Conservation (phyloP, 2,888 invertebrate species). For the Acrocera orbiculus region DNA sequence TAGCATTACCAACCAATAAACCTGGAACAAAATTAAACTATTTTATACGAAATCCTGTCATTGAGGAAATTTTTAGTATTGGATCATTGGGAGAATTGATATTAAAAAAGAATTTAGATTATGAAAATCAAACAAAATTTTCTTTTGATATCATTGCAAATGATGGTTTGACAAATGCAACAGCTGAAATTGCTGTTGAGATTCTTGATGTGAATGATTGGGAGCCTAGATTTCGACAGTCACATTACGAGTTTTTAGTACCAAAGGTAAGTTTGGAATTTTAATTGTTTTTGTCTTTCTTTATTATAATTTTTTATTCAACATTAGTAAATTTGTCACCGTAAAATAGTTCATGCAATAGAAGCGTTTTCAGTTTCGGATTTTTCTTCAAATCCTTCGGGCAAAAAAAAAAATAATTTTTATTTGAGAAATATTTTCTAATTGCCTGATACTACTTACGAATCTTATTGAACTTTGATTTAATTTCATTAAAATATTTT, state of each 20-base stretch:
- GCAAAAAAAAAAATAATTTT: slow-evolving; percentile 14
- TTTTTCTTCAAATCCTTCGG: slow-evolving; percentile 25
- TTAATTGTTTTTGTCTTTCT: no score
- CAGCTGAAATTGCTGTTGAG: slow-evolving; percentile 60
- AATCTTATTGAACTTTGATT: no score
- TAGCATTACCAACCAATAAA: slow-evolving; percentile 49
- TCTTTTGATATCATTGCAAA: slow-evolving; percentile 66
- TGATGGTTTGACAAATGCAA: slow-evolving; percentile 57
- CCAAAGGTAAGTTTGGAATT: no score
- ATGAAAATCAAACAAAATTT: slow-evolving; percentile 52
- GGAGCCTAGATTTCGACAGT: slow-evolving; percentile 78
- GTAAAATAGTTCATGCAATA: no score
- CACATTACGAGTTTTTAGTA: slow-evolving; percentile 63
- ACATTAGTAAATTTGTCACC: no score
- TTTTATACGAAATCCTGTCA: slow-evolving; percentile 55
- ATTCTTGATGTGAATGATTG: slow-evolving; percentile 82
- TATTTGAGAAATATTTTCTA: no score
- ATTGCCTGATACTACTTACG: no score
- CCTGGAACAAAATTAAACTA: slow-evolving; percentile 51
- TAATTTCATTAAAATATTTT: no score
- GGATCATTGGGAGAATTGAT: slow-evolving; percentile 65
- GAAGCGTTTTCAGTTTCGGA: no score
- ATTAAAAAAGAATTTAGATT: slow-evolving; percentile 57
- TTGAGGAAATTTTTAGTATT: slow-evolving; percentile 57
- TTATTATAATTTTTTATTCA: neutral